Base-by-base conservation (phyloP, 2,113 vertebrate genomes). In the Spea bombifrons region DNA sequence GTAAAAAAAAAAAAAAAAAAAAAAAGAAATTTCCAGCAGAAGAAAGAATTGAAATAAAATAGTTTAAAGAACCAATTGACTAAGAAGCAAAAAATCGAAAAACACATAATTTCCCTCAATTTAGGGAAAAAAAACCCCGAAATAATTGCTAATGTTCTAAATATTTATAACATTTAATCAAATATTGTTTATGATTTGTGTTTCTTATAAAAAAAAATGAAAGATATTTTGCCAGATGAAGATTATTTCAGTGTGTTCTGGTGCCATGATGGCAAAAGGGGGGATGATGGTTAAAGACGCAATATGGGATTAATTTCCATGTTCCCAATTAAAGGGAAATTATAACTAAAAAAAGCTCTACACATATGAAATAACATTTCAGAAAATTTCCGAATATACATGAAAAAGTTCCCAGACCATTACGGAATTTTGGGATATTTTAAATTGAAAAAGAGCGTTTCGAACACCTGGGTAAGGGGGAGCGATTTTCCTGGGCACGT, bases 221-320 rank as follows among this genome's bases (percentile, higher is more conserved):
- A 71, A 70, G 75, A 77, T 70, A 63, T 63, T 68, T 70, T 77
- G 75, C 75, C 75, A 77, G 50, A 17, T 52, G 15, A 43, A 49
- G 75, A 77, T 77, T 70, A 50, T n/a, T 48, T 71, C 69, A 71
- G 69, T 71, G 69, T 71, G 69, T 71, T 53, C 16, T 53, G 8
- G 48, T 53, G 16, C 69, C 49, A 71, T 53, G 49, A 53, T 71
- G 50, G 69, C 53, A 16, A 55, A 70, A 49, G 50, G 8, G 13
- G 47, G 7, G 47, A 50, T 12, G 8, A 16, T 16, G 49, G 69
- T 46, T 71, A 53, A 30, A 17, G 69, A 8, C 53, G 69, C 49
- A 71, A 71, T 53, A 49, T 71, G 50, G 52, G 50, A 71, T 48
- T 71, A 71, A 71, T 71, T 71, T 71, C 50, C 69, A 17, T 44